A percentile compares a stretch with the other conserved stretches of the same genome.
Evolutionary conservation across 2,113 vertebrate genomes (phyloP).

Genomic region (Patagioenas fasciata): DNA sequence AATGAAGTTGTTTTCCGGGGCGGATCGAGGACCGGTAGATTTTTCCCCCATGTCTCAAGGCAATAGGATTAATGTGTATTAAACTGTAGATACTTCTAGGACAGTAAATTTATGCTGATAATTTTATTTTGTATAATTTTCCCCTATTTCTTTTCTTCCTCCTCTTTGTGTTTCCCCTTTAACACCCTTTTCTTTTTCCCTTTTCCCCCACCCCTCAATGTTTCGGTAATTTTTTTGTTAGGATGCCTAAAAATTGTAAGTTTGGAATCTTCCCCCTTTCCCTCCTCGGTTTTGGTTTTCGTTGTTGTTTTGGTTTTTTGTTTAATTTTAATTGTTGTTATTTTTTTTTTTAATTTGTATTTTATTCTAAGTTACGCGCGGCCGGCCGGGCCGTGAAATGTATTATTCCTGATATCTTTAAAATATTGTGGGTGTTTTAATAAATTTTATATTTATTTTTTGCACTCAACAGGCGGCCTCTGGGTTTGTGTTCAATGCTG

Average conservation of each 20-base stretch:
- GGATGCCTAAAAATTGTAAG: conserved; percentile 81
- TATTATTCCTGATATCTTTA: conserved; percentile 87
- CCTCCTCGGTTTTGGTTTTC: neutral
- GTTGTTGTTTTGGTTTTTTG: neutral
- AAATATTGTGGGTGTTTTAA: conserved; percentile 92
- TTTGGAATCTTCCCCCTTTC: conserved; percentile 65
- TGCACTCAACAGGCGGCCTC: conserved; percentile 74
- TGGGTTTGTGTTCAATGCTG: neutral
- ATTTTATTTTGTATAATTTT: conserved; percentile 88
- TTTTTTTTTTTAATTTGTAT: conserved; percentile 73
- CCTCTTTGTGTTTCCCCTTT: conserved; percentile 24
- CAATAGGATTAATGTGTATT: conserved; percentile 87
- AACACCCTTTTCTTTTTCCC: conserved; percentile 23
- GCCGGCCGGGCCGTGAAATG: conserved; percentile 77
- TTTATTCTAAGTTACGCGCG: conserved; percentile 84
- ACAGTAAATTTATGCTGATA: conserved; percentile 86
- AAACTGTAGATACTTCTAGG: conserved; percentile 88
- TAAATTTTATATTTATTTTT: conserved; percentile 93
- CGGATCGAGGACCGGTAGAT: conserved; percentile 81
- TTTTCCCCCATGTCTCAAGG: conserved; percentile 80
- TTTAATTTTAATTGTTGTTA: neutral
- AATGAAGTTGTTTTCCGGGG: conserved; percentile 82
- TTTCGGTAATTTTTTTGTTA: conserved; percentile 81
- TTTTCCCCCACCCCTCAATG: conserved; percentile 15
- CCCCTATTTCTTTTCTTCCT: conserved; percentile 25